Evolutionary conservation across 2,888 invertebrate genomes (phyloP), one percentile per base, ranked within the genome.

Genomic region (Drosophila engyochracea): DNA sequence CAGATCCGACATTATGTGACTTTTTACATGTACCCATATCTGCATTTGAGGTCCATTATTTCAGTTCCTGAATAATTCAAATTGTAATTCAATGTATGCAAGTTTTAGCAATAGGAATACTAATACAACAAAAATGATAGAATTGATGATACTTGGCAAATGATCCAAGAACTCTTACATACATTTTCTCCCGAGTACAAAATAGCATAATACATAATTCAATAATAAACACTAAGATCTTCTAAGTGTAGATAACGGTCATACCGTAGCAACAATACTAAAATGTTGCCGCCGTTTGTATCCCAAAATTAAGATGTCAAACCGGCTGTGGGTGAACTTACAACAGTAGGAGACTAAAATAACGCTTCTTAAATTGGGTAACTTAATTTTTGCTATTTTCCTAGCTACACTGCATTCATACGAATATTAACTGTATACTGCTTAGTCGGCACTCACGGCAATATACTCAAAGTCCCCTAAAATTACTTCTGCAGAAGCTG

Each of bases 1-100:
- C 31, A 63, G 65, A 25, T 70, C 51, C 28, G 82, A 65, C 79
- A 79, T 82, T 39, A 16, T 74, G 51, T 19, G 12, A 28, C 10
- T 57, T 53, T 59, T 53, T 54, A 52, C 52, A 52, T 66, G 22
- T 39, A 44, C 39, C 65, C 67, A 78, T 71, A 59, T 30, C 44
- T 55, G 47, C 31, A 35, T 31, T 55, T 55, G 22, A 9, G 19
- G 39, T n/a, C 37, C 33, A 62, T 47, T 51, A 33, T 30, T 25
- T 31, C 25, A 52, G 44, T 12, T 31, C 57, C 59, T 63, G 16
- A 28, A 66, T 22, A 52, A 47, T 9, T 1, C 25, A 28, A 47
- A 25, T 16, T n/a, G 9, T 12, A 37, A 52, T 28, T 25, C 33
- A 52, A 16, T 22, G 6, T 19, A 25, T 35, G 14, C 14, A 52